Evolutionary conservation across 2,797 vertebrate genomes (phyloP).

Genomic region (Cuniculus paca): DNA sequence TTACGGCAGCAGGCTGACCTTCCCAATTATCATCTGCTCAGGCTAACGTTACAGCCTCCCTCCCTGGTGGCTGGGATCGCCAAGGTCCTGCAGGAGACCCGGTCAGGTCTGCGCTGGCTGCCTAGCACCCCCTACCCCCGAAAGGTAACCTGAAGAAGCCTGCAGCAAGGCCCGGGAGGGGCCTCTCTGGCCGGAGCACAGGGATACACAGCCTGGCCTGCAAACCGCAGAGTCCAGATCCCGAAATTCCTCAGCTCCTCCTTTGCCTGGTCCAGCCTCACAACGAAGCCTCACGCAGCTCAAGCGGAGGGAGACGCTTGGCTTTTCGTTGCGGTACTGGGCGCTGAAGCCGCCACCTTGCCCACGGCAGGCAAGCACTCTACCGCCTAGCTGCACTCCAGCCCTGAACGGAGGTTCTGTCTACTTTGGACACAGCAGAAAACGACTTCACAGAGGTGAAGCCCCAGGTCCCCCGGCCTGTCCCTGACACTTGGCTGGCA

Average conservation of each 20-base stretch:
- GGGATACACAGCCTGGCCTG: neutral
- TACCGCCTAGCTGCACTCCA: neutral
- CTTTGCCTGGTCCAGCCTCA: rapidly evolving
- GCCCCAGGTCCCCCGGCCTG: neutral
- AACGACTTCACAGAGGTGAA: neutral
- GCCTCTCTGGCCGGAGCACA: neutral
- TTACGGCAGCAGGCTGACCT: constrained; percentile 49
- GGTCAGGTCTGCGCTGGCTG: neutral
- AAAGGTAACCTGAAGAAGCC: constrained; percentile 20
- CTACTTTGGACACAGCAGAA: neutral
- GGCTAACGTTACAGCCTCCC: constrained; percentile 76
- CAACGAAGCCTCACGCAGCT: rapidly evolving
- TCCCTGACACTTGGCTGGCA: neutral
- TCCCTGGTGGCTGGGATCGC: neutral
- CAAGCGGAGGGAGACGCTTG: neutral
- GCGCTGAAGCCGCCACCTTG: neutral
- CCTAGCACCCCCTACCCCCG: neutral
- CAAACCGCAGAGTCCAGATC: neutral
- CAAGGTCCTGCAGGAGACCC: neutral
- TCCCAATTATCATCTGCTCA: constrained; percentile 81
- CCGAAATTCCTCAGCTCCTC: neutral
- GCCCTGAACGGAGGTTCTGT: neutral
- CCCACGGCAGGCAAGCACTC: neutral
- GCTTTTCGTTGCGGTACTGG: neutral
- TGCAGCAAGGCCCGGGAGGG: neutral